A percentile compares a stretch with the other conserved stretches of the same genome.
Evolutionary conservation across 2,113 vertebrate species (phyloP).

Genomic region (Litocranius walleri): DNA sequence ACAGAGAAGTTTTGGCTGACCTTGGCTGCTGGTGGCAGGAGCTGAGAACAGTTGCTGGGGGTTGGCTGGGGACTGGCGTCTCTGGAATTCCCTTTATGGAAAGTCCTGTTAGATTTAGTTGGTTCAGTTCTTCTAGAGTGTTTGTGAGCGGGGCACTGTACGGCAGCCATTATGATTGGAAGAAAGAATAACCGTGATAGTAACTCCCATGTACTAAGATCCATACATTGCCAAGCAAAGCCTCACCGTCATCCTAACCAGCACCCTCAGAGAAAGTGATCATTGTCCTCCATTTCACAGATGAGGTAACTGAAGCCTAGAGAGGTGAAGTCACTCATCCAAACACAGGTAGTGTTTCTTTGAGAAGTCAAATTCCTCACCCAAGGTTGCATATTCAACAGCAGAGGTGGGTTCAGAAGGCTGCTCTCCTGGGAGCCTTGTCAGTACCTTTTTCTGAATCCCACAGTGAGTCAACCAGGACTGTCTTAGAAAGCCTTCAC

Average conservation of each 20-base stretch:
- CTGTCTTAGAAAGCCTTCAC: neutral
- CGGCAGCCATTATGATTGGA: neutral
- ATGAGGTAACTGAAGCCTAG: neutral
- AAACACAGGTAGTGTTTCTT: neutral
- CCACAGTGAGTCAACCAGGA: neutral
- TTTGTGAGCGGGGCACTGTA: neutral
- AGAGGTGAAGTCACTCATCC: neutral
- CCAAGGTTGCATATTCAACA: neutral
- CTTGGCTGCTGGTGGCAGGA: neutral
- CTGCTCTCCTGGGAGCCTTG: neutral
- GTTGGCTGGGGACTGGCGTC: neutral
- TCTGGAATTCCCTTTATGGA: conserved; percentile 30
- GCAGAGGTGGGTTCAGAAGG: neutral
- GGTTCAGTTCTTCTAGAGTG: neutral
- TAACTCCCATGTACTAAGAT: neutral
- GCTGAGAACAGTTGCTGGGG: neutral
- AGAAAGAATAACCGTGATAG: neutral
- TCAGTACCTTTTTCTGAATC: neutral
- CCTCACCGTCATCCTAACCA: neutral
- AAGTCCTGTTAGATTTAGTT: neutral
- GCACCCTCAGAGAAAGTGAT: neutral
- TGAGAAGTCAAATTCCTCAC: neutral
- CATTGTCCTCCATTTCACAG: neutral
- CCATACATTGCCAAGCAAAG: neutral
- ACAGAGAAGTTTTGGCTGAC: neutral